Base-by-base conservation (phyloP, 2,888 invertebrate species). In the Sesia apiformis region DNA sequence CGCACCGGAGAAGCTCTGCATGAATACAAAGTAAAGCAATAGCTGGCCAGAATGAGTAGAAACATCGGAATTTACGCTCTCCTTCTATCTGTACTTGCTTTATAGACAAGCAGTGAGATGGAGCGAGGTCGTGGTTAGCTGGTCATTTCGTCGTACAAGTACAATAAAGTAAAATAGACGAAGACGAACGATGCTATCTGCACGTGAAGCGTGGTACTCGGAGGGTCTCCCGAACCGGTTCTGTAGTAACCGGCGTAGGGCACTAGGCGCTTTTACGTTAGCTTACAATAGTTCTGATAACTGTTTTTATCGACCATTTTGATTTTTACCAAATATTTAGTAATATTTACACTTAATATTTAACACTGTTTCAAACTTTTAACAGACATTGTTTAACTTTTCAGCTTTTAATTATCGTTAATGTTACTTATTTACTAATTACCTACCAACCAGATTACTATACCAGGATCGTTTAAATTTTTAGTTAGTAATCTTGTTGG, bases 201-300 rank as follows among this genome's bases (percentile, higher is more conserved):
- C 84, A 84, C 84, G 82, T 81, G 82, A 78, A 64, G 62, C 64
- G 59, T 57, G 55, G 60, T 66, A 57, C 59, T 55, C 56, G 52
- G 55, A 56, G 39, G 50, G 40, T 53, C 50, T 5, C 23, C 5
- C 39, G 62, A 77, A 85, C 86, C 84, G 86, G 85, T 87, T 85
- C 60, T 67, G 63, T 76, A 76, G 81, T 81, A 81, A 74, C 74
- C 74, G 69, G 67, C 78, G 76, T 77, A 80, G 82, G 78, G 80
- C 79, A 76, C 80, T 78, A 74, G 74, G 74, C 75, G 72, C 65
- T 61, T 66, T 67, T 71, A 71, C 70, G 69, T 59, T 66, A 57
- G 57, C 58, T 60, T 58, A 54, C 59, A 58, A 62, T 58, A 59
- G 60, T 56, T 49, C 55, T 42, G 59, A 39, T 52, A 52, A 50